Evolutionary conservation across 2,113 vertebrate genomes (phyloP).

Genomic region (Callionymus lyra): DNA sequence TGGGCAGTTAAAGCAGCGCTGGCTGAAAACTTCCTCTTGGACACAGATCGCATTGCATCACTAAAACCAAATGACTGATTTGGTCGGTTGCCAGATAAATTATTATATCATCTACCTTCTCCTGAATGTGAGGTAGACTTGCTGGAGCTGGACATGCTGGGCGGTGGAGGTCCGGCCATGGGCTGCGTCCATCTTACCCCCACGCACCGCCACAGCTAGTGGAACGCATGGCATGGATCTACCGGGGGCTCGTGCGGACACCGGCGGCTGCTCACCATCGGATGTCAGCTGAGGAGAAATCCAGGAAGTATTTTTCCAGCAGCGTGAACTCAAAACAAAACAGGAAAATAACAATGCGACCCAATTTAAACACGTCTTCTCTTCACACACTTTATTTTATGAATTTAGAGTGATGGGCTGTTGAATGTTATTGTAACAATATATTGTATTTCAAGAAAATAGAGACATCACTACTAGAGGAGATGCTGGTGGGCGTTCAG

Average conservation of each 20-base stretch:
- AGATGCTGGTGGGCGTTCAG: too few species aligned
- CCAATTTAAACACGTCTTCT: too few species aligned
- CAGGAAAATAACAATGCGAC: neutral
- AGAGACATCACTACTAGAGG: too few species aligned
- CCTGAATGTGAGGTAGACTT: slow-evolving; percentile 51
- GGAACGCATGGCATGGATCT: slow-evolving; percentile 46
- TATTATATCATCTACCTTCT: slow-evolving; percentile 40
- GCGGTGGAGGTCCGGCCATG: slow-evolving; percentile 46
- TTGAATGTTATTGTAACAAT: too few species aligned
- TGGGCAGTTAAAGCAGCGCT: slow-evolving; percentile 1
- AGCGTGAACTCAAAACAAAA: neutral
- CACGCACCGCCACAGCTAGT: slow-evolving; percentile 38
- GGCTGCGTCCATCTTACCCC: slow-evolving; percentile 52
- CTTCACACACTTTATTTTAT: too few species aligned
- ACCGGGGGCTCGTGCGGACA: slow-evolving; percentile 42
- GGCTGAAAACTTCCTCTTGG: slow-evolving; percentile 19
- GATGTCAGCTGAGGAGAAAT: slow-evolving; percentile 16
- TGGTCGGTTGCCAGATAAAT: slow-evolving; percentile 18
- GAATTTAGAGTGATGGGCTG: too few species aligned
- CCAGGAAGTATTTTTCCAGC: too few species aligned
- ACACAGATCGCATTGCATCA: slow-evolving; percentile 27
- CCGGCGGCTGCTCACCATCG: slow-evolving; percentile 32
- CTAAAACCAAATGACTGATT: slow-evolving; percentile 33
- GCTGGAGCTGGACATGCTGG: slow-evolving; percentile 57
- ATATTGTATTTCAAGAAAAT: too few species aligned